Percentiles rank a stretch among this genome's conserved stretches.
Conservation (phyloP, 2,797 vertebrate species). For the Brachyalestes nurse region DNA sequence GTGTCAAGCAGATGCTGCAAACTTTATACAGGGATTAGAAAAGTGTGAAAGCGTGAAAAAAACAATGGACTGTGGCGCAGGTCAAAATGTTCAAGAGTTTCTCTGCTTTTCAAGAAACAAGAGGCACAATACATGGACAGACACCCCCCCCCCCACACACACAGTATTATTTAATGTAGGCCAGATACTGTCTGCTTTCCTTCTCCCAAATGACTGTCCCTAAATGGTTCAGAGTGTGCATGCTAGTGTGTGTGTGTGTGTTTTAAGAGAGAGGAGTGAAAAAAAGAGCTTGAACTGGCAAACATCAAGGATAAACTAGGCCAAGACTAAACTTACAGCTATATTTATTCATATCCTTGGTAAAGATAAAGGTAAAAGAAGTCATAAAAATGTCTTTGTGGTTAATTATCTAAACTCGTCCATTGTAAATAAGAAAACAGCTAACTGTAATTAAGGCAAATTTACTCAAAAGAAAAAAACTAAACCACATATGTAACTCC, state of each 20-base stretch:
- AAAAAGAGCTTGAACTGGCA: neutral
- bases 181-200: constrained; percentile 16
- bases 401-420: too few relatives aligned
- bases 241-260: neutral
- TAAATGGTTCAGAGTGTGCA: constrained; percentile 31
- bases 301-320: constrained; percentile 23
- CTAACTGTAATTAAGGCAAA: too few relatives aligned
- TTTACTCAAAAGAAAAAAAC: too few relatives aligned
- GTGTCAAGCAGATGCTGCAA: neutral
- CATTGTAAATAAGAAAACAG: too few relatives aligned
- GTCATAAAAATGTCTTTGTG: too few relatives aligned
- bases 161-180: neutral
- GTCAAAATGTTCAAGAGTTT: neutral
- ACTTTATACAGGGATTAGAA: neutral
- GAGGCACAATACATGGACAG: neutral
- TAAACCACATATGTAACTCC: too few relatives aligned
- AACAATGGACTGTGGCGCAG: neutral
- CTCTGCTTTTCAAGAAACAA: constrained; percentile 7
- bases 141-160: neutral
- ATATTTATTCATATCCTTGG: too few relatives aligned
- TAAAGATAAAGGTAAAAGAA: too few relatives aligned
- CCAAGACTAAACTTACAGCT: neutral
- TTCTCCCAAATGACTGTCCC: neutral
- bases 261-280: neutral
- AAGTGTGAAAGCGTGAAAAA: neutral